Conservation (phyloP, 2,797 vertebrate genomes). For the Melanotaenia nigrans region DNA sequence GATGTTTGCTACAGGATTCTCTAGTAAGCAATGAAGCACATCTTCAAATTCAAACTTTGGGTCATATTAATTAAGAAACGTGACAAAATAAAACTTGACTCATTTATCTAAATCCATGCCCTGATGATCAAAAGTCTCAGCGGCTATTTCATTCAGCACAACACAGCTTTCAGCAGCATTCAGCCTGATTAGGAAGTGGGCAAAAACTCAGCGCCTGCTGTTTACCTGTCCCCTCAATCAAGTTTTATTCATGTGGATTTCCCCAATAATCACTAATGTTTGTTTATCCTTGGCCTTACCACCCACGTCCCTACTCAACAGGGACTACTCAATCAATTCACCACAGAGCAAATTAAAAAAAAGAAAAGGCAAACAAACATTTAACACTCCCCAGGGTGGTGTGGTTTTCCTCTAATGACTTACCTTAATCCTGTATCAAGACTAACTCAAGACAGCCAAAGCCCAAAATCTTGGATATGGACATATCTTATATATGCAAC, state of each 20-base stretch:
- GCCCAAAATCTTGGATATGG: neutral
- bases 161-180: slow-evolving; percentile 29
- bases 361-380: slow-evolving; percentile 38
- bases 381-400: slow-evolving; percentile 48
- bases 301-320: slow-evolving; percentile 48
- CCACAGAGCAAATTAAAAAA: slow-evolving; percentile 44
- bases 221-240: slow-evolving; percentile 63
- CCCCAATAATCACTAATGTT: slow-evolving; percentile 66
- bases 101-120: slow-evolving; percentile 16
- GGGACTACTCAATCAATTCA: slow-evolving; percentile 57
- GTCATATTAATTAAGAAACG: neutral
- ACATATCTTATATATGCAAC: neutral
- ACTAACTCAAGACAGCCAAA: neutral
- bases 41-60: neutral
- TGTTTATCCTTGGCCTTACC: slow-evolving; percentile 67
- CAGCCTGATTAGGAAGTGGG: slow-evolving; percentile 42
- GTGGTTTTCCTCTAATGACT: slow-evolving; percentile 39
- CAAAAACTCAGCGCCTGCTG: slow-evolving; percentile 22
- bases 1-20: slow-evolving; percentile 22
- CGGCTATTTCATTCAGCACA: slow-evolving; percentile 9
- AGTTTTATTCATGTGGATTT: slow-evolving; percentile 56
- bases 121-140: slow-evolving; percentile 30
- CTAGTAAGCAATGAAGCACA: slow-evolving; percentile 42
- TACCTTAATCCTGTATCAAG: slow-evolving; percentile 19
- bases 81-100: slow-evolving; percentile 16